Conservation (phyloP, 2,888 invertebrate species). For the Holacanthella duospinosa region DNA sequence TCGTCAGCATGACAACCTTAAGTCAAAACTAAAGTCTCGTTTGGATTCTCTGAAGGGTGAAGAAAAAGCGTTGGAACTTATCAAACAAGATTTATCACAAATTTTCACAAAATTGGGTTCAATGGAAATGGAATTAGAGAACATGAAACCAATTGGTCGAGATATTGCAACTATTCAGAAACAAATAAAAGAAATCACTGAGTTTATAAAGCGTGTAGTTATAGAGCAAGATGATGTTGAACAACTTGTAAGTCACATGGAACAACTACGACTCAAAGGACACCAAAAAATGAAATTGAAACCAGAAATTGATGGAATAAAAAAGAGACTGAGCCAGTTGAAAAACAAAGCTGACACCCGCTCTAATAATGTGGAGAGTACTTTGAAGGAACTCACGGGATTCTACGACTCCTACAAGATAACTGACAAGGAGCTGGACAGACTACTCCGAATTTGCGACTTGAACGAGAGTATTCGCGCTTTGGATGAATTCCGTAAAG, state of each 20-base stretch:
- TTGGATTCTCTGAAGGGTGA: background rate
- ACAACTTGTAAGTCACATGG: conserved; percentile 83
- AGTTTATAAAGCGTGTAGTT: conserved; percentile 41
- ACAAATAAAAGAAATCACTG: conserved; percentile 66
- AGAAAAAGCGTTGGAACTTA: background rate
- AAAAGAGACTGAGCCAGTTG: background rate
- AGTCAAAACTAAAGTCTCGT: background rate
- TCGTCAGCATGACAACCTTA: background rate
- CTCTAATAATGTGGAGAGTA: background rate
- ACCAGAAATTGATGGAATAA: background rate
- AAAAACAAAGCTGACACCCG: background rate
- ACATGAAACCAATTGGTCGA: conserved; percentile 72
- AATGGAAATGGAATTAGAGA: conserved; percentile 69
- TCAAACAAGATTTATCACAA: background rate
- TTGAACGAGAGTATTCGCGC: background rate
- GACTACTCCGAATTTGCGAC: background rate
- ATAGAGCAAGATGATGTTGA: conserved; percentile 51
- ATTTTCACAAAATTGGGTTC: background rate
- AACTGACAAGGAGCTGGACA: background rate
- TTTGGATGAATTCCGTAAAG: background rate
- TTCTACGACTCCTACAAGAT: background rate
- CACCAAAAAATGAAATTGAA: background rate
- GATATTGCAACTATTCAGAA: conserved; percentile 70
- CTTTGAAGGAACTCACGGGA: background rate
- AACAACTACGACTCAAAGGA: conserved; percentile 45